Evolutionary conservation across 2,888 invertebrate genomes (phyloP).

Genomic region (Pseudanteris insignis): DNA sequence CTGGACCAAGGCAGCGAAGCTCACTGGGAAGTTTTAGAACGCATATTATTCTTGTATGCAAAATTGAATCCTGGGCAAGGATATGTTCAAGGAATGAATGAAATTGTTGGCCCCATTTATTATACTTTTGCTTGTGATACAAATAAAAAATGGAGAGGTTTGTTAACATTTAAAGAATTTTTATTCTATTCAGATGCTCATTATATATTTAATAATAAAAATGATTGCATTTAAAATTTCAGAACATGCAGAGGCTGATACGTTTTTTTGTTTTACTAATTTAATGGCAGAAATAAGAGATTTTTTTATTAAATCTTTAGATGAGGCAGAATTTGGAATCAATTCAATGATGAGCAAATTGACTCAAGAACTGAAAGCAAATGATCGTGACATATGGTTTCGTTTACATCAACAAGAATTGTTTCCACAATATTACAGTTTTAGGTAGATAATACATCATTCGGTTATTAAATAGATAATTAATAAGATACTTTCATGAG

Average conservation of each 20-base stretch:
- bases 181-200: not conserved
- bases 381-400: constrained; percentile 81
- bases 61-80: constrained; percentile 98
- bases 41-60: constrained; percentile 96
- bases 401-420: constrained; percentile 84
- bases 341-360: constrained; percentile 89
- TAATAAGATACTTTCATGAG: no score
- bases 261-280: constrained; percentile 98
- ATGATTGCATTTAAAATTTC: constrained; percentile 41
- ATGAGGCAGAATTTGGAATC: constrained; percentile 91
- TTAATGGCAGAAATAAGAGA: constrained; percentile 98
- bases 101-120: constrained; percentile 98
- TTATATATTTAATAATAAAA: not conserved
- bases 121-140: constrained; percentile 95
- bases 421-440: constrained; percentile 95
- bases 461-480: no score
- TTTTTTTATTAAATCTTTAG: constrained; percentile 94
- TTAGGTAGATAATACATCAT: constrained; percentile 77
- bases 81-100: constrained; percentile 99
- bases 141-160: constrained; percentile 82
- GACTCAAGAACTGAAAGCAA: constrained; percentile 77
- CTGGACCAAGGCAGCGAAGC: constrained; percentile 92
- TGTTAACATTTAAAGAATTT: not conserved
- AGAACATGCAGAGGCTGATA: constrained; percentile 96
- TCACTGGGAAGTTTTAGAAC: constrained; percentile 98